Evolutionary conservation across 1,140 invertebrate genomes (phyloP).

Genomic region (Aethina tumida): DNA sequence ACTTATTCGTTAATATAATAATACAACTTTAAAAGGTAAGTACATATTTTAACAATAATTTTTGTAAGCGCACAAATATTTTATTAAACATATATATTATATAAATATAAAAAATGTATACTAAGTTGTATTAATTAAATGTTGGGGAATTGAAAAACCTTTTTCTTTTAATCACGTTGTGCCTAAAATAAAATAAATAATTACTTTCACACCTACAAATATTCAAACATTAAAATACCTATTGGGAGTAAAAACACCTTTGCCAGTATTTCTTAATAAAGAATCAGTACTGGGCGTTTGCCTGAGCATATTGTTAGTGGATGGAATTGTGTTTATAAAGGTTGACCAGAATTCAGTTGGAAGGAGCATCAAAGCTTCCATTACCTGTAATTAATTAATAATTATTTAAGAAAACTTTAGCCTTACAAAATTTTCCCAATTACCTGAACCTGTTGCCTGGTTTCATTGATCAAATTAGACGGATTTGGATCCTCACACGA

Average conservation of each 20-base stretch:
- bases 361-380: constrained; percentile 54
- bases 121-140: no score
- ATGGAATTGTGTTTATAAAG: constrained; percentile 41
- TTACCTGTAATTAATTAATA: constrained; percentile 42
- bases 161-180: no score
- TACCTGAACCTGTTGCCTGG: constrained; percentile 49
- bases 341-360: constrained; percentile 56
- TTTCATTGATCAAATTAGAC: constrained; percentile 51
- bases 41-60: no score
- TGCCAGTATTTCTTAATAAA: constrained; percentile 27
- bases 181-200: no score
- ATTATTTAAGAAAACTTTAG: neutral
- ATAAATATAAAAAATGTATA: no score
- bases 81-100: no score
- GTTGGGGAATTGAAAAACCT: no score
- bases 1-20: no score
- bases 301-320: constrained; percentile 35
- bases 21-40: no score
- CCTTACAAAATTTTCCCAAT: constrained; percentile 5
- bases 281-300: constrained; percentile 47
- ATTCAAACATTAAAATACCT: constrained; percentile 8
- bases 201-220: no score
- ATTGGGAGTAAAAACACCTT: constrained; percentile 14
- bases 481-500: constrained; percentile 56
- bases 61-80: no score